Conservation (phyloP, 2,888 invertebrate species). For the Sarcophaga caerulescens region DNA sequence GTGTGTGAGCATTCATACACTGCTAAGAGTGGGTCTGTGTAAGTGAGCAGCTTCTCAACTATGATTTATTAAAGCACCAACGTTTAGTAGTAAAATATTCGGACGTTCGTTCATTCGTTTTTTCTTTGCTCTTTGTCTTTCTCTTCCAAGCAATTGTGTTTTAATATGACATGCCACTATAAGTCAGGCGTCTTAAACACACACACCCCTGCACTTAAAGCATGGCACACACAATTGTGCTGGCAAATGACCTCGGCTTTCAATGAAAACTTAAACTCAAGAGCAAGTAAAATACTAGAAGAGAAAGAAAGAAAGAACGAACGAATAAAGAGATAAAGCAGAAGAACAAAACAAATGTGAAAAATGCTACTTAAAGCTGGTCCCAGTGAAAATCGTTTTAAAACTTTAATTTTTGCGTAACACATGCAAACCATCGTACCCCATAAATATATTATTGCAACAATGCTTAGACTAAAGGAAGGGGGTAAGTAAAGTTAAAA, state of each 20-base stretch:
- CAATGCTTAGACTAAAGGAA: no score
- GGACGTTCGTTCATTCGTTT: not conserved
- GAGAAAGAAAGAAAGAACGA: not conserved
- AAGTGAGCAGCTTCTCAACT: not conserved
- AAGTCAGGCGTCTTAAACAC: not conserved
- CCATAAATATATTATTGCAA: no score
- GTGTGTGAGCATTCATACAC: not conserved
- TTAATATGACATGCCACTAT: not conserved
- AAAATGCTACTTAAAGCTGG: no score
- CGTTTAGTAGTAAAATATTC: not conserved
- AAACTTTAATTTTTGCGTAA: no score
- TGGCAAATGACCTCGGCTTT: slow-evolving; percentile 44
- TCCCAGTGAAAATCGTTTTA: no score
- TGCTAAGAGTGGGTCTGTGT: not conserved
- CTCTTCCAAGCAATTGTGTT: not conserved
- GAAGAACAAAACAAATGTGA: not conserved
- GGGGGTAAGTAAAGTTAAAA: no score
- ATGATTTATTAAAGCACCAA: slow-evolving; percentile 38
- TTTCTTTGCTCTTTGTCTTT: not conserved
- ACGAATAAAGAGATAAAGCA: not conserved
- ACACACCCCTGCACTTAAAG: slow-evolving; percentile 13
- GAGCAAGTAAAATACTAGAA: not conserved
- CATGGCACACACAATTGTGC: slow-evolving; percentile 40
- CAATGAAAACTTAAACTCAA: not conserved
- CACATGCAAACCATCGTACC: no score